These are phyloP conservation scores for Trichogramma dendrolimi DNA, from an alignment of 2,888 invertebrate genomes.

Conservation along the genomic window DNA sequence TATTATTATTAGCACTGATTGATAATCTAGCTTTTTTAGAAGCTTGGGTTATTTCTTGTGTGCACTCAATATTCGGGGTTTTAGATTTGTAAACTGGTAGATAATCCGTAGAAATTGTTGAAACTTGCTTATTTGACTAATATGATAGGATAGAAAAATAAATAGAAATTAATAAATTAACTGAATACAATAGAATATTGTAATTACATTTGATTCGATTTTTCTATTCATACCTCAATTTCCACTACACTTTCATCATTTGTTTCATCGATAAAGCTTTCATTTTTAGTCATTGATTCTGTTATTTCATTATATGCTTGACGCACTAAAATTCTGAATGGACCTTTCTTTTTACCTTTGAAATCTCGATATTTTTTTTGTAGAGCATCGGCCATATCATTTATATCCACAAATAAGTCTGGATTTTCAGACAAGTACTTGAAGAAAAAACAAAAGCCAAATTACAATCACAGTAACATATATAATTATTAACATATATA, in stretches of 20 bases:
- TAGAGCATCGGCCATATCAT: conserved; percentile 76
- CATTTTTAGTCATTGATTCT: conserved; percentile 42
- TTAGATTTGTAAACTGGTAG: no score
- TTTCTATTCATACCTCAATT: conserved; percentile 45
- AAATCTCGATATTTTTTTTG: conserved; percentile 75
- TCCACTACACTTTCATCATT: conserved; percentile 51
- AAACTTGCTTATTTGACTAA: no score
- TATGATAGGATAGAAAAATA: no score
- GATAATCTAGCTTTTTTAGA: no score
- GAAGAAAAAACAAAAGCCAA: conserved; percentile 33
- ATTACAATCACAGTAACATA: not conserved
- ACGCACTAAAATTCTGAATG: conserved; percentile 69
- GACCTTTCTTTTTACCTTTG: conserved; percentile 71
- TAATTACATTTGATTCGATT: no score
- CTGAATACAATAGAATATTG: no score
- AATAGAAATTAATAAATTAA: no score
- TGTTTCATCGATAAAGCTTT: conserved; percentile 41
- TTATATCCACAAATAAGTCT: conserved; percentile 75
- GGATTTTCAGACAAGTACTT: conserved; percentile 78
- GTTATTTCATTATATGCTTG: conserved; percentile 68
- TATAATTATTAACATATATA: no score
- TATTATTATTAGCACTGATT: no score
- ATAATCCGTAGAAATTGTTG: no score
- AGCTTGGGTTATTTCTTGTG: no score
- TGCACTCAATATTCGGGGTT: no score